phyloP scores from a whole-genome alignment of 2,113 vertebrate genomes.

The Elgaria multicarinata region DNA sequence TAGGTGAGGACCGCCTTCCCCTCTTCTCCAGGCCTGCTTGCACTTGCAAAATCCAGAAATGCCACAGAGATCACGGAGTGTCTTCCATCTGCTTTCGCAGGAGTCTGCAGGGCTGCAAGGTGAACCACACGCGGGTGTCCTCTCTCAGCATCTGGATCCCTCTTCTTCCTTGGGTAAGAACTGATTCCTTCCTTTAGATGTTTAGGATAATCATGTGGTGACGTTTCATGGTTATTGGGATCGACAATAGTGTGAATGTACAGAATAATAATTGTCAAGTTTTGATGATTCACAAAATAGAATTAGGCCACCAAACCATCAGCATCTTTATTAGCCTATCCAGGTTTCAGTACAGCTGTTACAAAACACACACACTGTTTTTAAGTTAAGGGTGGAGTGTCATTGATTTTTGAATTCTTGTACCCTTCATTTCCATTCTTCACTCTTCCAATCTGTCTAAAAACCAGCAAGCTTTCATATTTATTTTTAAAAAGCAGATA shows the following conservation, averaged over 20 bases:
- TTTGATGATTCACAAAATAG: too few relatives aligned
- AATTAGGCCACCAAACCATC: neutral
- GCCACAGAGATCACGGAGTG: constrained; percentile 52
- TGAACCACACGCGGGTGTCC: constrained; percentile 42
- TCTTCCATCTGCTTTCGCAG: constrained; percentile 71
- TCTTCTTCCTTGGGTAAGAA: constrained; percentile 54
- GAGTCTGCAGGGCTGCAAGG: constrained; percentile 66
- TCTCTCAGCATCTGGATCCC: constrained; percentile 16
- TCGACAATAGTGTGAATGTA: neutral
- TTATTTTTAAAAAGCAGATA: constrained; percentile 61
- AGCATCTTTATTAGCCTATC: too few relatives aligned
- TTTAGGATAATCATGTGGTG: neutral
- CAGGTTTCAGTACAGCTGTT: neutral
- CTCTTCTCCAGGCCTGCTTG: constrained; percentile 63
- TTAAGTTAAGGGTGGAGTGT: constrained; percentile 33
- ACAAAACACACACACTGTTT: constrained; percentile 35
- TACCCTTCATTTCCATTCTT: constrained; percentile 50
- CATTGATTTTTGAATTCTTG: constrained; percentile 40
- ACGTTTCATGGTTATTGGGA: neutral
- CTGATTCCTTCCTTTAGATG: neutral
- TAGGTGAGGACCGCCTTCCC: constrained; percentile 72
- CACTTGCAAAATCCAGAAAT: constrained; percentile 52
- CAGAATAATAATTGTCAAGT: neutral
- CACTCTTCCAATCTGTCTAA: constrained; percentile 57
- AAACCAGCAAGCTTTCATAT: constrained; percentile 64